These are phyloP conservation scores for Oedothorax gibbosus DNA, from an alignment of 1,140 invertebrate species.

Conservation along the genomic window DNA sequence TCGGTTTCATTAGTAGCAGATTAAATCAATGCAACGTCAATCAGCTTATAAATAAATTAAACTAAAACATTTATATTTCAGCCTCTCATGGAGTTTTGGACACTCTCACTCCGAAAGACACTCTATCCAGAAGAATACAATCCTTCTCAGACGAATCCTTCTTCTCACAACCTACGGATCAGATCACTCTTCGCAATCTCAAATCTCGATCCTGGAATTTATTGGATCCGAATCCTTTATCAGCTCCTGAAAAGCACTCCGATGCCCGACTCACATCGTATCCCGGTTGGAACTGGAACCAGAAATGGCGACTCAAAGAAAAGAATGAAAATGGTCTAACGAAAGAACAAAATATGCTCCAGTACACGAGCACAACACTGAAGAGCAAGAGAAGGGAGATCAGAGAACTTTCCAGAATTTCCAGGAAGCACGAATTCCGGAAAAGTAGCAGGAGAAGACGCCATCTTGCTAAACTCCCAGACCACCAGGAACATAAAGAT, in stretches of 20 bases:
- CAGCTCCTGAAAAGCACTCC: background rate
- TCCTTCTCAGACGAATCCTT: slow-evolving; percentile 1
- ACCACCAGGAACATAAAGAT: background rate
- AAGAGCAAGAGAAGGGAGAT: slow-evolving; percentile 27
- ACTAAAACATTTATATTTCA: background rate
- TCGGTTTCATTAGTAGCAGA: too few relatives aligned
- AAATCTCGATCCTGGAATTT: slow-evolving; percentile 4
- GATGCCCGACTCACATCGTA: background rate
- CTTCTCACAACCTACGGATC: background rate
- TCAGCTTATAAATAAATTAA: too few relatives aligned
- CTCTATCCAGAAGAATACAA: background rate
- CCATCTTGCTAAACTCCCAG: background rate
- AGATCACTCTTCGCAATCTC: background rate
- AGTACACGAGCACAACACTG: slow-evolving; percentile 27
- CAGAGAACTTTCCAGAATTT: background rate
- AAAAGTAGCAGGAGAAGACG: slow-evolving; percentile 1
- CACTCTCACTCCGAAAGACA: background rate
- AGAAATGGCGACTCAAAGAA: slow-evolving; percentile 18
- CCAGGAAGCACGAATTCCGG: slow-evolving; percentile 4
- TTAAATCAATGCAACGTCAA: too few relatives aligned
- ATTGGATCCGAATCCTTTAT: background rate
- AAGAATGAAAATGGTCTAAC: background rate
- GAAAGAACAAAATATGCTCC: background rate
- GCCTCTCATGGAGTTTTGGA: slow-evolving; percentile 39
- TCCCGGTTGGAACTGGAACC: background rate